Evolutionary conservation across 2,888 invertebrate genomes (phyloP), one percentile per base, ranked within the genome.

Genomic region (Morpho helenor): DNA sequence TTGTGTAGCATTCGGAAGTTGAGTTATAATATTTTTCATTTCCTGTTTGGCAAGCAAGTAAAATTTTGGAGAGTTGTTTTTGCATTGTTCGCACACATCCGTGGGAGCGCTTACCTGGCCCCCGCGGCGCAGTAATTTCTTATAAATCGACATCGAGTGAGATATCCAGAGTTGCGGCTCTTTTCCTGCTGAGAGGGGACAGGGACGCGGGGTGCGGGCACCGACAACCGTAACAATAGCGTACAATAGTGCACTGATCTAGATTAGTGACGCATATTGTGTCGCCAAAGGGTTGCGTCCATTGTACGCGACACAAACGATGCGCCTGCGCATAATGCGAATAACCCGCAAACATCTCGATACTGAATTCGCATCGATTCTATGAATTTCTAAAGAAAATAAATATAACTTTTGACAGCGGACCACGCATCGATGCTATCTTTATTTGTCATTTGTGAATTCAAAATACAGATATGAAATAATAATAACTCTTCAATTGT

Each of bases 361-460:
- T 81, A 73, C 76, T 76, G 73, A 79, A 85, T 88, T 88, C 82
- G 85, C 84, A 82, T 72, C 69, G 77, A 80, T 89, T 88, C 88
- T 84, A 84, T 88, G 86, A 85, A 89, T 87, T 88, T 87, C 73
- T 82, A 89, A 89, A 87, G 88, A 89, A 88, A 87, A 90, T 89
- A 89, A 89, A 90, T 88, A 89, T 87, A 87, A 87, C 87, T 88
- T 89, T 79, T 88, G 90, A 89, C 89, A 89, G 85, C 82, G 82
- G 76, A 79, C 77, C 75, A 75, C 72, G 79, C 77, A 75, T 81
- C 79, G 84, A 86, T 87, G 73, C 74, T 80, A 87, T 86, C 86
- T 76, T 79, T 87, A 79, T 87, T 89, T 86, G 82, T 82, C 80
- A 80, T 77, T 79, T 76, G 74, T 76, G 70, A 76, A 80, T 80